phyloP scores from a whole-genome alignment of 2,113 vertebrate genomes.

The Archocentrus centrarchus region DNA sequence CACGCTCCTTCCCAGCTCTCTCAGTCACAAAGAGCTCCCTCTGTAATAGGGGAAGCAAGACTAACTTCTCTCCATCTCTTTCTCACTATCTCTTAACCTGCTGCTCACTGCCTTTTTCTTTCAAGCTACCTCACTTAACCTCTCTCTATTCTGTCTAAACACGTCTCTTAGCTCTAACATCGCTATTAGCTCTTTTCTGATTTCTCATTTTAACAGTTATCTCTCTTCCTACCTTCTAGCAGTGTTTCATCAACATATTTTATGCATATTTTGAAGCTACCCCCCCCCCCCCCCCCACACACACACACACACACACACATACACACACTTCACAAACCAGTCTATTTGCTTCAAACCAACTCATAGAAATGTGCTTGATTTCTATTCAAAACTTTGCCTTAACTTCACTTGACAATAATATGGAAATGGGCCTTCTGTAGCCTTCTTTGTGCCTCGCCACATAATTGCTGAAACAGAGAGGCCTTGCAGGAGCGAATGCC shows the following conservation, averaged over 20 bases:
- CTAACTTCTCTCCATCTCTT: constrained; percentile 32
- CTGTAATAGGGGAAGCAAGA: constrained; percentile 33
- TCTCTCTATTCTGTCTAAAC: constrained; percentile 23
- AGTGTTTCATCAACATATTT: background rate
- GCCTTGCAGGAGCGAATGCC: constrained; percentile 25
- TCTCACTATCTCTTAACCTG: constrained; percentile 30
- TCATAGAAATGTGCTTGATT: background rate
- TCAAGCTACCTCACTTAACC: constrained; percentile 50
- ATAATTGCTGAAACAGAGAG: constrained; percentile 52
- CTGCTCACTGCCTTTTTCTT: constrained; percentile 18
- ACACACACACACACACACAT: background rate
- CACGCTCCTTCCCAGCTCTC: constrained; percentile 20
- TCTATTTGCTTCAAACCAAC: background rate
- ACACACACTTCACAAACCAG: too few relatives aligned
- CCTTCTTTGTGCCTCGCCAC: constrained; percentile 35
- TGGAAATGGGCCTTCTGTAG: constrained; percentile 2
- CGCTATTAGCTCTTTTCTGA: constrained; percentile 36
- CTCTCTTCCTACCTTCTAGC: background rate
- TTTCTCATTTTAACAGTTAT: background rate
- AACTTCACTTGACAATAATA: background rate
- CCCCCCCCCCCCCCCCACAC: background rate
- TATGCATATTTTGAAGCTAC: background rate
- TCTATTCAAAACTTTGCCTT: background rate
- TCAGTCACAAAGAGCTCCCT: constrained; percentile 40
- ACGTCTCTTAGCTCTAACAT: constrained; percentile 40